These are phyloP conservation scores for Trichogramma pretiosum DNA, from an alignment of 1,140 invertebrate genomes.

Conservation along the genomic window DNA sequence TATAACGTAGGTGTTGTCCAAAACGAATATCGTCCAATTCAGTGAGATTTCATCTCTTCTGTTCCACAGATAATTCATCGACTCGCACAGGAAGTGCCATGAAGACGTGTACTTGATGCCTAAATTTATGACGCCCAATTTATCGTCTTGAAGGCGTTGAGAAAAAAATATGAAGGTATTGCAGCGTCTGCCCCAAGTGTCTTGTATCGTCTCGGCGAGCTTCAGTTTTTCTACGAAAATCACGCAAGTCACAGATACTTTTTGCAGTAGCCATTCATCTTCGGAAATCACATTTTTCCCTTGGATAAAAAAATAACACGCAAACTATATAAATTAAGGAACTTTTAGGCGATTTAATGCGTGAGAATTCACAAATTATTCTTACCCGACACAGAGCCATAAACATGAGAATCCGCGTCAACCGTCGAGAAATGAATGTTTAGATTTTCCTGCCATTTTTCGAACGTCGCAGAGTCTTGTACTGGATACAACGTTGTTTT, in stretches of 20 bases:
- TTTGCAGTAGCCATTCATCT: constrained; percentile 33
- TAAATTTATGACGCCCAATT: constrained; percentile 30
- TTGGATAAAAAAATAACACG: constrained; percentile 1
- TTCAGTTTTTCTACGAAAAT: constrained; percentile 37
- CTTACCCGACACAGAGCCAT: constrained; percentile 19
- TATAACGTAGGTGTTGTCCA: constrained; percentile 45
- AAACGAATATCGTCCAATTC: constrained; percentile 45
- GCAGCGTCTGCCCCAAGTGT: constrained; percentile 38
- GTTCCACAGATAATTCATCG: constrained; percentile 35
- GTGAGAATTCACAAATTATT: not conserved
- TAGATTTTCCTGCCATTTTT: constrained; percentile 27
- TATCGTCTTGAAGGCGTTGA: constrained; percentile 16
- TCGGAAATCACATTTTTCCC: constrained; percentile 21
- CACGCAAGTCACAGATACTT: constrained; percentile 35
- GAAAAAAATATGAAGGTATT: constrained; percentile 39
- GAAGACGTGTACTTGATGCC: constrained; percentile 37
- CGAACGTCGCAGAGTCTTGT: constrained; percentile 21
- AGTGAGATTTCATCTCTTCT: constrained; percentile 14
- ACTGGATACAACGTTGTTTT: constrained; percentile 6
- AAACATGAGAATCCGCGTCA: constrained; percentile 30
- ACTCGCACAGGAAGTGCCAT: constrained; percentile 43
- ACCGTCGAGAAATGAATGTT: constrained; percentile 20
- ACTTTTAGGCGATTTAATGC: too few species aligned
- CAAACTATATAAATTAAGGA: not conserved
- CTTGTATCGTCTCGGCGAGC: constrained; percentile 27